Conservation (phyloP, 1,140 invertebrate species). For the Carposina sasakii region DNA sequence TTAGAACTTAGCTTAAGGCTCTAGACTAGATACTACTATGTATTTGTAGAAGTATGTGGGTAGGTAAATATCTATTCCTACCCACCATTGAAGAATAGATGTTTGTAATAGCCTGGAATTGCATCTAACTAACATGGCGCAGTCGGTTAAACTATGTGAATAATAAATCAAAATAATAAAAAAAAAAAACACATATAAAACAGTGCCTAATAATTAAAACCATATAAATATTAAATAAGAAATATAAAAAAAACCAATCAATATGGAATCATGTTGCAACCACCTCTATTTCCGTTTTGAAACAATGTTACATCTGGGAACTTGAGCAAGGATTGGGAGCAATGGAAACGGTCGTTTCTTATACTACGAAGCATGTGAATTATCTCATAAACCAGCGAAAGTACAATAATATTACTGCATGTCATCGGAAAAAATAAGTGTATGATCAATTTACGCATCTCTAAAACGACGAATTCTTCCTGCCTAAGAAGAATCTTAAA, state of each 20-base stretch:
- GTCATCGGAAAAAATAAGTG: not conserved
- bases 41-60: too few species aligned
- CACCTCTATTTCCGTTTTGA: not conserved
- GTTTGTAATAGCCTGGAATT: too few species aligned
- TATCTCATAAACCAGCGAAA: not conserved
- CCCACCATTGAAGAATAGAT: too few species aligned
- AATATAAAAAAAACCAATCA: too few species aligned
- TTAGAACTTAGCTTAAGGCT: not conserved
- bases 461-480: too few species aligned
- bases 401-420: not conserved
- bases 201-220: not conserved
- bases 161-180: too few species aligned
- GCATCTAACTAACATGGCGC: not conserved
- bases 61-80: too few species aligned
- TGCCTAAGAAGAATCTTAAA: too few species aligned
- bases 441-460: not conserved
- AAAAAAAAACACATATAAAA: not conserved
- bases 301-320: not conserved
- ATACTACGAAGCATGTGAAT: not conserved
- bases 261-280: too few species aligned
- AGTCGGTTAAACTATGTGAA: too few species aligned
- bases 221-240: too few species aligned
- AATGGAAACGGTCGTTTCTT: not conserved
- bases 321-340: not conserved
- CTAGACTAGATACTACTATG: too few species aligned